Percentiles rank a stretch among this genome's conserved stretches.
These are phyloP conservation scores for Melipona beecheii DNA, from an alignment of 2,888 invertebrate species.

Conservation along the genomic window DNA sequence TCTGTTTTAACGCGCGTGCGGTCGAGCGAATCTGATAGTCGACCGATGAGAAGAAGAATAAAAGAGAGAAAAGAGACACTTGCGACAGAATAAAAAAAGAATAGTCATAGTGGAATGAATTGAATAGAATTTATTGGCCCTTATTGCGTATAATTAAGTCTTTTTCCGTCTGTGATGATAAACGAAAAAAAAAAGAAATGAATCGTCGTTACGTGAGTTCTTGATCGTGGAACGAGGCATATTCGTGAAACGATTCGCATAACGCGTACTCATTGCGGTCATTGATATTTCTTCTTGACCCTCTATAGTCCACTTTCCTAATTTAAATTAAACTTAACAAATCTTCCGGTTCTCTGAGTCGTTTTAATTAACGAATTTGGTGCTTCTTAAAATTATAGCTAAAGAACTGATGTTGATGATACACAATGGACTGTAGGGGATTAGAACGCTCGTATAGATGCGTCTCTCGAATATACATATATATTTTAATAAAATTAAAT, in stretches of 20 bases:
- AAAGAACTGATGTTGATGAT: too few species aligned
- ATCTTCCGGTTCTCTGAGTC: background rate
- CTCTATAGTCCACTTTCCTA: constrained; percentile 45
- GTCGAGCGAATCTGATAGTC: constrained; percentile 32
- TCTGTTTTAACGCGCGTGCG: constrained; percentile 6
- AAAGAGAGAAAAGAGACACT: background rate
- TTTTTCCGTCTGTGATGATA: constrained; percentile 70
- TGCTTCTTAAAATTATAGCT: background rate
- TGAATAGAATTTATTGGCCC: constrained; percentile 32
- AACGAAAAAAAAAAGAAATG: constrained; percentile 20
- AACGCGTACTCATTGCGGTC: constrained; percentile 51
- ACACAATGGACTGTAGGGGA: constrained; percentile 35
- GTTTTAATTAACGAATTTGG: background rate
- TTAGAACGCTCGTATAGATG: constrained; percentile 59
- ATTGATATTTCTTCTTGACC: constrained; percentile 68
- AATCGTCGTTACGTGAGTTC: constrained; percentile 44
- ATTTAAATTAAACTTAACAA: background rate
- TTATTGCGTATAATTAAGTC: constrained; percentile 61
- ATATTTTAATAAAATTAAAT: constrained; percentile 73
- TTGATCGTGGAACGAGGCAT: constrained; percentile 39
- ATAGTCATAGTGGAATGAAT: constrained; percentile 11
- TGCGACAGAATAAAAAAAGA: background rate
- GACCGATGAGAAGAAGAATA: constrained; percentile 17
- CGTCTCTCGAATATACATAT: constrained; percentile 63
- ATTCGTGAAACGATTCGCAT: constrained; percentile 44